phyloP scores from a whole-genome alignment of 2,113 vertebrate genomes.

The Strix uralensis region DNA sequence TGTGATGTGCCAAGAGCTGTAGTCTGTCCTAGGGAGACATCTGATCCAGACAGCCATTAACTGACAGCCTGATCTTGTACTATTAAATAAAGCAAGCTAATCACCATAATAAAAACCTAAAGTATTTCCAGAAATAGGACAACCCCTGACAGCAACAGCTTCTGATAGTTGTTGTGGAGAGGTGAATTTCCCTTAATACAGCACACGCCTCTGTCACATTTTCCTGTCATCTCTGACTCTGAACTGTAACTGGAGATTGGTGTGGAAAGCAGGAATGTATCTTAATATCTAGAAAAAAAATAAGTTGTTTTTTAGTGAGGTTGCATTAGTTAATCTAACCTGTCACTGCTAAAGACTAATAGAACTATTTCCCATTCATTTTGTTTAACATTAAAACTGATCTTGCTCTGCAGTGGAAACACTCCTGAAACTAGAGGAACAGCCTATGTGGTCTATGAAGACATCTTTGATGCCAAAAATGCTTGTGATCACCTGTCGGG shows the following conservation, averaged over 20 bases:
- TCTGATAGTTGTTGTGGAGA: neutral
- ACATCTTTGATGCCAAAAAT: conserved; percentile 98
- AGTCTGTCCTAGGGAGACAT: neutral
- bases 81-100: neutral
- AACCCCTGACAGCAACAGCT: neutral
- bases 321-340: neutral
- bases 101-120: neutral
- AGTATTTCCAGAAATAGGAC: neutral
- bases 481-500: conserved; percentile 98
- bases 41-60: neutral
- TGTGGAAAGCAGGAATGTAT: neutral
- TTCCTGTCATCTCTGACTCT: neutral
- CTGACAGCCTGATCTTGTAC: neutral
- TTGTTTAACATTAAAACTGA: neutral
- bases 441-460: conserved; percentile 97
- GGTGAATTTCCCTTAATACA: neutral
- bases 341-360: neutral
- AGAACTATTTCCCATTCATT: neutral
- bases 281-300: neutral
- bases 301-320: neutral
- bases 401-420: conserved; percentile 83
- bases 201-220: rapidly evolving
- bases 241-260: neutral
- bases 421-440: conserved; percentile 96
- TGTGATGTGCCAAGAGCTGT: neutral